Conservation (phyloP, 1,140 invertebrate species). For the Cydia splendana region DNA sequence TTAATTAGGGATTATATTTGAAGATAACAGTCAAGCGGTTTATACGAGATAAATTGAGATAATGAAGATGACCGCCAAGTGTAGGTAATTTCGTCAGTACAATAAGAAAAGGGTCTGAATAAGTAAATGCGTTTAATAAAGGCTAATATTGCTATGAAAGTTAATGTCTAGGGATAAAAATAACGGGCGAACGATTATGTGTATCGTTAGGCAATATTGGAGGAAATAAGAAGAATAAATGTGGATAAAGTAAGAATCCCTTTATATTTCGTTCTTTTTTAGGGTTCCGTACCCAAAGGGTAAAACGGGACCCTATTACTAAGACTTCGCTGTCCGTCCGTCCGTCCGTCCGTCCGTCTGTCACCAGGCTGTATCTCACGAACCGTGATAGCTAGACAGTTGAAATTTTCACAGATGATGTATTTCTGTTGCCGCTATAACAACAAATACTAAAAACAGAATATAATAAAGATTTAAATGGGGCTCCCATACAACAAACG, state of each 20-base stretch:
- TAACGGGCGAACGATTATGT: conserved; percentile 6
- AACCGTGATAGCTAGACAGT: too few relatives aligned
- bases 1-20: not conserved
- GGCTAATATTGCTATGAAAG: conserved; percentile 8
- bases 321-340: too few relatives aligned
- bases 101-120: not conserved
- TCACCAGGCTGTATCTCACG: too few relatives aligned
- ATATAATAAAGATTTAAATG: too few relatives aligned
- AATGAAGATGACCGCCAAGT: not conserved
- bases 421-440: too few relatives aligned
- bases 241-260: not conserved
- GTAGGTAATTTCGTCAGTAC: not conserved
- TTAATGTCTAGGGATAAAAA: conserved; percentile 13
- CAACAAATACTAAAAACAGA: too few relatives aligned
- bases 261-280: not conserved
- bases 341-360: too few relatives aligned
- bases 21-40: not conserved
- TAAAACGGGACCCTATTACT: too few relatives aligned
- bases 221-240: not conserved
- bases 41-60: too few relatives aligned
- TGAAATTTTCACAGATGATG: too few relatives aligned
- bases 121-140: not conserved
- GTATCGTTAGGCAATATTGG: not conserved
- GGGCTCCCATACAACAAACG: too few relatives aligned
- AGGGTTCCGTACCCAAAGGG: too few relatives aligned